Evolutionary conservation across 1,140 invertebrate genomes (phyloP).

Genomic region (Hyles vespertilio): DNA sequence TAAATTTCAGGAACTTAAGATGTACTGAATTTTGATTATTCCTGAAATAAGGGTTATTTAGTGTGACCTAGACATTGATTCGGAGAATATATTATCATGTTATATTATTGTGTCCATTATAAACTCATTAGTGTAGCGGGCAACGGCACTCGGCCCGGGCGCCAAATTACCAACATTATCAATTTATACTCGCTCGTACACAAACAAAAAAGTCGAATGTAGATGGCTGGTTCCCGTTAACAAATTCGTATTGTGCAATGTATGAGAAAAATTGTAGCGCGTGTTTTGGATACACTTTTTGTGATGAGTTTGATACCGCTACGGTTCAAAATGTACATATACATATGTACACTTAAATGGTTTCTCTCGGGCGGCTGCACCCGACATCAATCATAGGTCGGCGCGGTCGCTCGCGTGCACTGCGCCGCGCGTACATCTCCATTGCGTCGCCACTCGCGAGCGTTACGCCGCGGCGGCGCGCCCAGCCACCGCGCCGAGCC

Average conservation of each 20-base stretch:
- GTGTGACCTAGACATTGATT: constrained; percentile 69
- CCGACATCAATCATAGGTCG: constrained; percentile 48
- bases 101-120: constrained; percentile 69
- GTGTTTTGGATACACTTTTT: constrained; percentile 50
- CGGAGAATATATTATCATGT: constrained; percentile 66
- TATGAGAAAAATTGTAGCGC: constrained; percentile 70
- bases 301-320: constrained; percentile 59
- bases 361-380: constrained; percentile 44
- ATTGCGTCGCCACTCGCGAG: constrained; percentile 7
- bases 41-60: no score
- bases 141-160: constrained; percentile 64
- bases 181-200: constrained; percentile 66
- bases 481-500: no score
- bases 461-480: not conserved
- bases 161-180: constrained; percentile 74
- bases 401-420: constrained; percentile 17
- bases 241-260: constrained; percentile 74
- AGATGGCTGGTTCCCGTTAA: constrained; percentile 71
- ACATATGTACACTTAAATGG: constrained; percentile 35
- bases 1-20: no score
- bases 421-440: constrained; percentile 12
- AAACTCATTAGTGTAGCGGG: constrained; percentile 71
- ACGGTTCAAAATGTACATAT: constrained; percentile 39
- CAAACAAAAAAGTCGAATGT: constrained; percentile 72
- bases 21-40: no score